Conservation (phyloP, 2,113 vertebrate genomes). For the Columbina picui region DNA sequence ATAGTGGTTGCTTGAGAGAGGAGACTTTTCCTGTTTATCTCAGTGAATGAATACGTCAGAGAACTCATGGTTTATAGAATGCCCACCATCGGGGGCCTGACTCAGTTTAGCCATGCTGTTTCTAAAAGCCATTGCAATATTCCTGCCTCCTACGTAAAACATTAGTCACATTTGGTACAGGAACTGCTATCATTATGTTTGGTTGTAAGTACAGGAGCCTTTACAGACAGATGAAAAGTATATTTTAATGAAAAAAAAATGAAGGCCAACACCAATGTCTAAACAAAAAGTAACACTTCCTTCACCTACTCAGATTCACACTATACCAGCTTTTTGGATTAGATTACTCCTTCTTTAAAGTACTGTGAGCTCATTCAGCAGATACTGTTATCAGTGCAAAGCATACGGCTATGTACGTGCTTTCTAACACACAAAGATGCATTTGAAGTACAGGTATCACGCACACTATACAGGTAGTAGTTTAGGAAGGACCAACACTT, state of each 20-base stretch:
- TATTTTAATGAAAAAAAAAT: neutral
- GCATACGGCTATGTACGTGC: neutral
- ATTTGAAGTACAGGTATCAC: neutral
- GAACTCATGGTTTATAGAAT: neutral
- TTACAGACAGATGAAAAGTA: neutral
- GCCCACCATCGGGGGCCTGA: accelerated
- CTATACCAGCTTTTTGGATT: neutral
- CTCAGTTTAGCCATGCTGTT: neutral
- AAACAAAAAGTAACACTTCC: neutral
- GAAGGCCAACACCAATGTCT: neutral
- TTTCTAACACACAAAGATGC: neutral
- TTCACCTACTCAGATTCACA: neutral
- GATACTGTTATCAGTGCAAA: neutral
- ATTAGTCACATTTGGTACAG: neutral
- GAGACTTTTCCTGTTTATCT: neutral
- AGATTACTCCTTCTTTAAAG: neutral
- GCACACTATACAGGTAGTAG: neutral
- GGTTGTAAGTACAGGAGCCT: neutral
- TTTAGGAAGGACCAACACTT: neutral
- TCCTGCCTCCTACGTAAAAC: neutral
- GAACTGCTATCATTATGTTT: neutral
- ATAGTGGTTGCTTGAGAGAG: neutral
- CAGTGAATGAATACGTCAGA: neutral
- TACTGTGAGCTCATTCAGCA: neutral
- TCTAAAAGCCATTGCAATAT: neutral